Evolutionary conservation across 2,797 vertebrate genomes (phyloP).

Genomic region (Coreius guichenoti): DNA sequence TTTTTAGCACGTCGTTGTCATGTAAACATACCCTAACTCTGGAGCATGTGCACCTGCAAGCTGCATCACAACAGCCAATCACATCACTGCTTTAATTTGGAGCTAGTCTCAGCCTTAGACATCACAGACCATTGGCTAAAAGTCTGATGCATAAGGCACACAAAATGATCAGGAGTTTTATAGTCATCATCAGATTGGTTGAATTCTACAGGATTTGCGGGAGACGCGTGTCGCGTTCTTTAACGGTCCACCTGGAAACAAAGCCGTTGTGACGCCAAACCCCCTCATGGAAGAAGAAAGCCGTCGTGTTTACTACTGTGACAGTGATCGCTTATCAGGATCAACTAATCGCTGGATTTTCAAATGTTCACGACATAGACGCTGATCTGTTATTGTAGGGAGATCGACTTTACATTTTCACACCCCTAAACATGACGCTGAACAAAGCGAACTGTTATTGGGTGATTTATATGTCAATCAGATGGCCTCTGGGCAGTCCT

Average conservation of each 20-base stretch:
- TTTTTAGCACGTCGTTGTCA: too few relatives aligned
- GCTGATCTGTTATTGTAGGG: too few relatives aligned
- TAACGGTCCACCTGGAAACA: not conserved
- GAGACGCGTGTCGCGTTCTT: not conserved
- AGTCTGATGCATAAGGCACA: too few relatives aligned
- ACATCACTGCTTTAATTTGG: not conserved
- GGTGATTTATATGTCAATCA: not conserved
- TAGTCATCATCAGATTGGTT: too few relatives aligned
- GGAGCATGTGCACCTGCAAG: not conserved
- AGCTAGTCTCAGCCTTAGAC: too few relatives aligned
- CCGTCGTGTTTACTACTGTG: too few relatives aligned
- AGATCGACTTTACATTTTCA: not conserved
- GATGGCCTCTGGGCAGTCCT: not conserved
- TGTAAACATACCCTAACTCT: not conserved
- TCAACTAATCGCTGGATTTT: not conserved
- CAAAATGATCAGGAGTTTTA: too few relatives aligned
- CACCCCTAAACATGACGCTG: not conserved
- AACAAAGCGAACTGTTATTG: not conserved
- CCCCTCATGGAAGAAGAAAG: not conserved
- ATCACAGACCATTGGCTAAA: too few relatives aligned
- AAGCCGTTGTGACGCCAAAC: not conserved
- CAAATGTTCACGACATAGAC: not conserved
- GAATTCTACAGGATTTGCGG: too few relatives aligned
- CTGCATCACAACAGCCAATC: not conserved
- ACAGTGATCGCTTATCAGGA: not conserved